Conservation (phyloP, 2,113 vertebrate species). For the Dicaeum eximium region DNA sequence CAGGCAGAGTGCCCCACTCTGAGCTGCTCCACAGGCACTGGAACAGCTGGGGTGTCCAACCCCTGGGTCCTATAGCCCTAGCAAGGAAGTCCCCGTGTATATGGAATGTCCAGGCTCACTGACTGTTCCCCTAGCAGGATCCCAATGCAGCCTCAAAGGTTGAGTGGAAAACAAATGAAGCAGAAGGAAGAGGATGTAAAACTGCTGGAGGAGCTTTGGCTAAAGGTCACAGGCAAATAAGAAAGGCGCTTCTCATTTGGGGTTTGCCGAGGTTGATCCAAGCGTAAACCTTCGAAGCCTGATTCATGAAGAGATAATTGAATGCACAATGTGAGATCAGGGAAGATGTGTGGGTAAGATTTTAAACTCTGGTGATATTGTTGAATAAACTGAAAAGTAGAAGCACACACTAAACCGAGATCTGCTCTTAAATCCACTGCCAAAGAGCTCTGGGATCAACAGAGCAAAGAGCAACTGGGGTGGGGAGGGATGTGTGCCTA, state of each 20-base stretch:
- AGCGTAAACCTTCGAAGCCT: neutral
- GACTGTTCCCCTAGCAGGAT: neutral
- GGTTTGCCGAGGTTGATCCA: neutral
- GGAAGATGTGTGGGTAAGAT: neutral
- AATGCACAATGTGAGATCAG: neutral
- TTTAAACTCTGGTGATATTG: neutral
- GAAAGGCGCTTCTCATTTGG: neutral
- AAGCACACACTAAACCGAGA: neutral
- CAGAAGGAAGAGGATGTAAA: neutral
- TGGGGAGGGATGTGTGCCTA: neutral
- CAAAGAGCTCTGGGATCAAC: neutral
- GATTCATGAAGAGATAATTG: neutral
- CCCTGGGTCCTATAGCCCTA: neutral
- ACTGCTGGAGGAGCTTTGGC: neutral
- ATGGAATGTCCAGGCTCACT: neutral
- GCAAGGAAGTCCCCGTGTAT: neutral
- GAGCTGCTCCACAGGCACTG: neutral
- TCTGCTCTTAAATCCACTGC: neutral
- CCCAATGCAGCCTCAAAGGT: neutral
- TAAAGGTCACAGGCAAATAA: neutral
- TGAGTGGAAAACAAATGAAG: neutral
- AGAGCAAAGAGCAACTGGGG: neutral
- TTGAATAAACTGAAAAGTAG: neutral
- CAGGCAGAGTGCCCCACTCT: neutral
- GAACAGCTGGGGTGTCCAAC: neutral